Evolutionary conservation across 2,797 vertebrate genomes (phyloP), one percentile per base, ranked within the genome.

Genomic region (Coregonus ussuriensis): DNA sequence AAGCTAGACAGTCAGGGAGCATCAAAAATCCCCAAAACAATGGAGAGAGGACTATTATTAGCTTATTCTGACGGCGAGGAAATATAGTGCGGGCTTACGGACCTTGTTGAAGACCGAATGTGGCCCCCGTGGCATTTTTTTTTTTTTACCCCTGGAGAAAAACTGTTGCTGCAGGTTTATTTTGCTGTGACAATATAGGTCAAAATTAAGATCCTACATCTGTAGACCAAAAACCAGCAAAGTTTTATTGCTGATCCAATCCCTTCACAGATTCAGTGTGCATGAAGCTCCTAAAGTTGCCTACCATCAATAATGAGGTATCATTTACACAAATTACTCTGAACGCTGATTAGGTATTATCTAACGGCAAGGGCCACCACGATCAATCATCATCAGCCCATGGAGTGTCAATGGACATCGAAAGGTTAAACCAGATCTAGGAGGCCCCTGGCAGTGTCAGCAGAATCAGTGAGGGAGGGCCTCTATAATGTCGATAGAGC

Each of bases 291-390:
- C 92, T 92, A 89, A 94, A 93, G 93, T 96, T 95, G 93, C 92
- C 90, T 92, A 89, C 93, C 95, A 93, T 96, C 96, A 96, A 95
- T 98, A 97, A 97, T 93, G 93, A 96, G 65, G 95, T 95, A 96
- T 97, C 96, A 97, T 99, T 95, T 99, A 98, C 96, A 96, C 96
- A 96, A 96, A 96, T 97, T 95, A 93, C 94, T 96, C 90, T 76
- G 94, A 96, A 95, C 91, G 92, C 96, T 97, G 96, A 98, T 98
- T 96, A 97, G 97, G 94, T 97, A 96, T 96, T 96, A 96, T 96
- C 95, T 95, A 95, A 96, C 94, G 95, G 91, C 93, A 88, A 94
- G 95, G 94, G 95, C 95, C 95, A 95, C 93, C 93, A 94, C 92
- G 95, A 97, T 98, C 95, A 94, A 99, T 98, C 85, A 94, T 94